Conservation (phyloP, 2,888 invertebrate species). For the Elmis aenea region DNA sequence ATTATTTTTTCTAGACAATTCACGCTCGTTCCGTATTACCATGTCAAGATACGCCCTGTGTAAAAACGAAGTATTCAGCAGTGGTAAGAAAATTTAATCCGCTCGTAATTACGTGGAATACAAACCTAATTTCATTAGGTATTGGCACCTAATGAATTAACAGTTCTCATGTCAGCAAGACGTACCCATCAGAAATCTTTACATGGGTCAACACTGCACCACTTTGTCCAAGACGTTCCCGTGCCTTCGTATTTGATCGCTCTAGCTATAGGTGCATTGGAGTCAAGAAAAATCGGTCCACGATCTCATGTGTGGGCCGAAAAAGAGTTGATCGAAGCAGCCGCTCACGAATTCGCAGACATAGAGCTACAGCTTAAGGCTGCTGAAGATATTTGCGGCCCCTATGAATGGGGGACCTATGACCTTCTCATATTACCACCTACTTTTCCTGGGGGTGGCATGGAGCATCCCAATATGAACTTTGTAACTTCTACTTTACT, state of each 20-base stretch:
- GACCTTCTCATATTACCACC: constrained; percentile 87
- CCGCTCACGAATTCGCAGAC: constrained; percentile 84
- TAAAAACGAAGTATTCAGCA: constrained; percentile 72
- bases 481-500: constrained; percentile 90
- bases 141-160: constrained; percentile 66
- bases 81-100: constrained; percentile 42
- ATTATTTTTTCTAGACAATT: constrained; percentile 66
- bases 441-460: constrained; percentile 91
- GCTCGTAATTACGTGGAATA: background rate
- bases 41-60: constrained; percentile 87
- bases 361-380: constrained; percentile 76
- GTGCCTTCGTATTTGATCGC: constrained; percentile 88
- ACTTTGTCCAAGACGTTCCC: constrained; percentile 76
- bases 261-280: constrained; percentile 78
- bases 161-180: constrained; percentile 88
- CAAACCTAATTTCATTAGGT: constrained; percentile 47
- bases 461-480: constrained; percentile 95
- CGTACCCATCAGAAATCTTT: too few relatives aligned
- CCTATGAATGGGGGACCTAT: constrained; percentile 87
- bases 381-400: constrained; percentile 80
- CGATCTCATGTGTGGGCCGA: constrained; percentile 88
- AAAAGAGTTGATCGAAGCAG: constrained; percentile 71
- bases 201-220: constrained; percentile 39
- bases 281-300: constrained; percentile 69
- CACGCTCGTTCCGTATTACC: constrained; percentile 86